A percentile compares a stretch with the other conserved stretches of the same genome.
Evolutionary conservation across 2,113 vertebrate genomes (phyloP).

Genomic region (Puffinus mauretanicus): DNA sequence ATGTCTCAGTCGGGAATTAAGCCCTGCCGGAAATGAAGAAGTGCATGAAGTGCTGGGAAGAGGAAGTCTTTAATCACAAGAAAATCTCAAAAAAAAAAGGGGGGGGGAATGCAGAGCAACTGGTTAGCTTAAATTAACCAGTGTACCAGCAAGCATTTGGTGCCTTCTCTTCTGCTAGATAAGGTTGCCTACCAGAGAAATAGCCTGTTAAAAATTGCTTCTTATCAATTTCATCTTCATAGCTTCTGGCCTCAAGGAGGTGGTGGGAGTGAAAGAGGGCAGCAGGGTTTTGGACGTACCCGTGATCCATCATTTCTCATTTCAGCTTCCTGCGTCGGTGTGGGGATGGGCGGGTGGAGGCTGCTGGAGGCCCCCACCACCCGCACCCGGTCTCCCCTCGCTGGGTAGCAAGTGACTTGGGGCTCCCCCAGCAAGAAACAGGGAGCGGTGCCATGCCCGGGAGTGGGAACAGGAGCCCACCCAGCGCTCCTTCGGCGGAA

Average conservation of each 20-base stretch:
- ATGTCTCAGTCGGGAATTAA: neutral
- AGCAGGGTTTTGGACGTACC: neutral
- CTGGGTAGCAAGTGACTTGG: accelerated
- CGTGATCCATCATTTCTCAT: neutral
- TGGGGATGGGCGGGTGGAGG: accelerated
- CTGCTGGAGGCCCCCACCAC: neutral
- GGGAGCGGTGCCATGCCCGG: accelerated
- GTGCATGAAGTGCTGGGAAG: neutral
- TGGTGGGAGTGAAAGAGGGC: neutral
- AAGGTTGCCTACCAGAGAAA: neutral
- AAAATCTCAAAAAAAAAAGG: neutral
- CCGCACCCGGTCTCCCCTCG: accelerated
- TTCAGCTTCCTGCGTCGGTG: accelerated
- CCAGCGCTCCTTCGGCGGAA: accelerated
- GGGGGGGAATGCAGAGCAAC: neutral
- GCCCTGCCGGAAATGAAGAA: neutral
- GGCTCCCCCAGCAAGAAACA: neutral
- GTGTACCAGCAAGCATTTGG: neutral
- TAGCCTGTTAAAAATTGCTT: neutral
- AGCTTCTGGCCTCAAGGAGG: neutral
- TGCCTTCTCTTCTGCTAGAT: neutral
- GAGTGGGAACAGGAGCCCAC: neutral
- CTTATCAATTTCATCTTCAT: neutral
- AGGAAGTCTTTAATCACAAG: neutral
- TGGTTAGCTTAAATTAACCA: neutral